Evolutionary conservation across 2,888 invertebrate genomes (phyloP).

Genomic region (Philereme transversata): DNA sequence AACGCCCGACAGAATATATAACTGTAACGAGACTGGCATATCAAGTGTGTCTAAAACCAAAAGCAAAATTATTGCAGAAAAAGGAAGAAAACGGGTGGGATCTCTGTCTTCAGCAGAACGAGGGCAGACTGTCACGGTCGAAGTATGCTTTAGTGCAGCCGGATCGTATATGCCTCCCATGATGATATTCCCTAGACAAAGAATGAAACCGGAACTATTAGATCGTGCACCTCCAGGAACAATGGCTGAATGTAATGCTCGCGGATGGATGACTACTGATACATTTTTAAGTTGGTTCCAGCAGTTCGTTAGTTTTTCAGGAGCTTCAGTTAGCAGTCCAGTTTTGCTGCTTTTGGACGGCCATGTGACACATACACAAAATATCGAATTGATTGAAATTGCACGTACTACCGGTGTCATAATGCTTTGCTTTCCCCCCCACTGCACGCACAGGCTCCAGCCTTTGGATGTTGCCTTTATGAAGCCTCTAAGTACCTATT

Average conservation of each 20-base stretch:
- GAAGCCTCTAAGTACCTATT: conserved; percentile 1
- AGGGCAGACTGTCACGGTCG: too few species aligned
- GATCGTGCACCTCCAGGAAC: conserved; percentile 7
- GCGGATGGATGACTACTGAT: conserved; percentile 9
- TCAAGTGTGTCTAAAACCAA: conserved; percentile 3
- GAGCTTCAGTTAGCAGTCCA: neutral
- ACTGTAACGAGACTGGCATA: conserved; percentile 3
- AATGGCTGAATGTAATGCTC: conserved; percentile 5
- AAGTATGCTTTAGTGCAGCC: too few species aligned
- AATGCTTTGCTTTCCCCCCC: conserved; percentile 5
- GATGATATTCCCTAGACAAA: conserved; percentile 7
- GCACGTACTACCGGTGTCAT: neutral
- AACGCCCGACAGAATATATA: conserved; percentile 3
- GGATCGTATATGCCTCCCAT: conserved; percentile 9
- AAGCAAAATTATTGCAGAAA: conserved; percentile 3
- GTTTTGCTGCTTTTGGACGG: conserved; percentile 8
- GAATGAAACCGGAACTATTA: conserved; percentile 10
- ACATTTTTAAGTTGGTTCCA: conserved; percentile 6
- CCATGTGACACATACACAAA: conserved; percentile 6
- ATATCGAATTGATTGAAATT: conserved; percentile 1
- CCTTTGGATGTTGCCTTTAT: conserved; percentile 3
- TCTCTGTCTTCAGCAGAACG: too few species aligned
- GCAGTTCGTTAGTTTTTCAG: neutral
- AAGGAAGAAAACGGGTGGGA: conserved; percentile 3
- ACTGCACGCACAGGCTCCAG: conserved; percentile 5